A percentile compares a stretch with the other conserved stretches of the same genome.
Evolutionary conservation across 2,797 vertebrate species (phyloP).

Genomic region (Aldrovandia affinis): DNA sequence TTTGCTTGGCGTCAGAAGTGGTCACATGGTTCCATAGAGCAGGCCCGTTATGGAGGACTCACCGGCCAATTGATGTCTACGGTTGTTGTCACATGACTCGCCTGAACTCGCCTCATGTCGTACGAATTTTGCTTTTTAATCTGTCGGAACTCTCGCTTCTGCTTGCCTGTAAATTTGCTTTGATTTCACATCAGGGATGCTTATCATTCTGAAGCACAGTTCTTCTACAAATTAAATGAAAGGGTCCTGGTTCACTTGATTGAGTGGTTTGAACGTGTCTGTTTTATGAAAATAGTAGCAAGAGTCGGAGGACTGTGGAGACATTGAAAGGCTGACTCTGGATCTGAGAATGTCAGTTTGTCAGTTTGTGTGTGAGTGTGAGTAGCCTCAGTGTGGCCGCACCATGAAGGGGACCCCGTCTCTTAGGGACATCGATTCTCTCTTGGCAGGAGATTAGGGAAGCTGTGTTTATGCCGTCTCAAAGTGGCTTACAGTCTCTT

Average conservation of each 20-base stretch:
- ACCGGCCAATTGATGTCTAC: background rate
- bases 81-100: background rate
- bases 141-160: background rate
- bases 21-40: background rate
- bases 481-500: slow-evolving; percentile 46
- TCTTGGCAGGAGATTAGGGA: slow-evolving; percentile 30
- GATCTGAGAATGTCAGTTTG: background rate
- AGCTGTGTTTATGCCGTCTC: slow-evolving; percentile 53
- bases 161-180: background rate
- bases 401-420: background rate
- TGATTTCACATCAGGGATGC: background rate
- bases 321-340: background rate
- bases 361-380: background rate
- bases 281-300: background rate
- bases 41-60: background rate
- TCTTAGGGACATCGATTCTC: background rate
- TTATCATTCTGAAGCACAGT: background rate
- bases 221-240: background rate
- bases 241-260: background rate
- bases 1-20: slow-evolving; percentile 40
- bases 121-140: background rate
- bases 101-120: background rate
- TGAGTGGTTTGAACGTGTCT: background rate
- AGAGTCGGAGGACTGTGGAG: background rate
- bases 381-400: background rate